These are phyloP conservation scores for Acleris holmiana DNA, from an alignment of 2,888 invertebrate species.

Conservation along the genomic window DNA sequence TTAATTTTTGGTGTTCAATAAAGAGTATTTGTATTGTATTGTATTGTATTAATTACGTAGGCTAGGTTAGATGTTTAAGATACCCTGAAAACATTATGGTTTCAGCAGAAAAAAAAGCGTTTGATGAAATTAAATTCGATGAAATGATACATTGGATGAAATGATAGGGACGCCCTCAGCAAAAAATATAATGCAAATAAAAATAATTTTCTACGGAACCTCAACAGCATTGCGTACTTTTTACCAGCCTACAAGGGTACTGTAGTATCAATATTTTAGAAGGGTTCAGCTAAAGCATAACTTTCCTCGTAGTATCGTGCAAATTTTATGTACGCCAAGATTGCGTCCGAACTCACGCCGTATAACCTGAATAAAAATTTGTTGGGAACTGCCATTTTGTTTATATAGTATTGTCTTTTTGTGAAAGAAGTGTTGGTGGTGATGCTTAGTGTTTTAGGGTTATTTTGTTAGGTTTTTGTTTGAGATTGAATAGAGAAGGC, in stretches of 20 bases:
- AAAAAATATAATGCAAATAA: no score
- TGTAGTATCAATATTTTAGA: slow-evolving; percentile 55
- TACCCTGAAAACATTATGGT: no score
- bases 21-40: no score
- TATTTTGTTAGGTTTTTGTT: no score
- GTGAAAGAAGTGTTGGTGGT: neutral
- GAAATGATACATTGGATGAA: no score
- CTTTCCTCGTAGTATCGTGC: slow-evolving; percentile 53
- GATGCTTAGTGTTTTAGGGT: neutral
- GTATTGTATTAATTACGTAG: no score
- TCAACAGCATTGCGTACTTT: neutral
- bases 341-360: slow-evolving; percentile 42
- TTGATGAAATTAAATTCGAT: no score
- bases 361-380: neutral
- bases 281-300: slow-evolving; percentile 55
- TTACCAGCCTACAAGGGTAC: slow-evolving; percentile 23
- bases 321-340: slow-evolving; percentile 57
- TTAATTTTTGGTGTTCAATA: no score
- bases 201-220: neutral
- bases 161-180: no score
- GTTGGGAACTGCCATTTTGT: neutral
- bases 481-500: no score
- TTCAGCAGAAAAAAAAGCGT: no score
- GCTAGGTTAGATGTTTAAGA: no score
- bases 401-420: neutral